A percentile compares a stretch with the other conserved stretches of the same genome.
Conservation (phyloP, 2,797 vertebrate species). For the Sebastes aleutianus region DNA sequence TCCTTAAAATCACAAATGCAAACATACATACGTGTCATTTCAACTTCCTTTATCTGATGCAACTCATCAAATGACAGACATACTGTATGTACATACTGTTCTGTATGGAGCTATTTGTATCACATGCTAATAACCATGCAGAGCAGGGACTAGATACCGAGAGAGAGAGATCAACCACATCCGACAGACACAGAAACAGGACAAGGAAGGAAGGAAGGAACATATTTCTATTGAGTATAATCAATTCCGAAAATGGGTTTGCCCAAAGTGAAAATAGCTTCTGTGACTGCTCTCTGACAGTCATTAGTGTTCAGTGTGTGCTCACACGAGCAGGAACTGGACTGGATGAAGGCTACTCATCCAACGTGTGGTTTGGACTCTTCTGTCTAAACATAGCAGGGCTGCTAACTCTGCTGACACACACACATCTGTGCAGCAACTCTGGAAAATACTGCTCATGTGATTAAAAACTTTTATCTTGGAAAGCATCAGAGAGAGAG, state of each 20-base stretch:
- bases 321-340: not conserved
- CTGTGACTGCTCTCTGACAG: not conserved
- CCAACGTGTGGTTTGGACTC: conserved; percentile 40
- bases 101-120: not conserved
- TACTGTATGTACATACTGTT: not conserved
- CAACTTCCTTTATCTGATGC: not conserved
- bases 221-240: not conserved
- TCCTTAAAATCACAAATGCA: not conserved
- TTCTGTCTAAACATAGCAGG: conserved; percentile 41
- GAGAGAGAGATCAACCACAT: not conserved
- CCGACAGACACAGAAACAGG: not conserved
- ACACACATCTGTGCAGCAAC: conserved; percentile 16
- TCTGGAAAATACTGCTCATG: conserved; percentile 62
- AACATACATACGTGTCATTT: not conserved
- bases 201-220: too few species aligned
- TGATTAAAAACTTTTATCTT: conserved; percentile 44
- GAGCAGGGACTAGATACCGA: not conserved
- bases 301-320: not conserved
- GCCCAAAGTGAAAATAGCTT: too few species aligned
- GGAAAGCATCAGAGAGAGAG: not conserved
- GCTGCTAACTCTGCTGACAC: conserved; percentile 1
- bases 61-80: not conserved
- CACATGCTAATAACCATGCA: not conserved
- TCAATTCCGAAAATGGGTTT: not conserved
- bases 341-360: not conserved